A percentile compares a stretch with the other conserved stretches of the same genome.
Evolutionary conservation across 37 sponge, comb jelly and placozoan genomes (phyloP).

Genomic region (Halichondria panicea): DNA sequence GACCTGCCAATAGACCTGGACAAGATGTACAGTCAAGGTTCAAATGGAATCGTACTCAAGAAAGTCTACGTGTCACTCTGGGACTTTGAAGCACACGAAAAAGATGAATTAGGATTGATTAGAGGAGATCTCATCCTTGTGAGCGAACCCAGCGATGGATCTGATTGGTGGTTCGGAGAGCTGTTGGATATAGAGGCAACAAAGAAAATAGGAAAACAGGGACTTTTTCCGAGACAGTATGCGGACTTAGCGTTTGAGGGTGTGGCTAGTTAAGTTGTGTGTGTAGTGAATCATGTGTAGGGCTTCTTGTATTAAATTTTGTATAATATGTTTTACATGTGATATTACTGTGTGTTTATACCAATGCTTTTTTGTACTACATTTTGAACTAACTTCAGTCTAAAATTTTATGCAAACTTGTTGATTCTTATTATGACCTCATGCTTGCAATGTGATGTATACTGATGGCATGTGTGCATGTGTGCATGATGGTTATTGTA

Average conservation of each 20-base stretch:
- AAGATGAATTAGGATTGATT: conserved; percentile 67
- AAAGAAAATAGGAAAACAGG: conserved; percentile 19
- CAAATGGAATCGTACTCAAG: conserved; percentile 49
- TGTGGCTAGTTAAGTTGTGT: not conserved
- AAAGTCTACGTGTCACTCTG: conserved; percentile 79
- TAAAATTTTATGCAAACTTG: not conserved
- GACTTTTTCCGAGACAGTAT: conserved; percentile 63
- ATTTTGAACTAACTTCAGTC: not conserved
- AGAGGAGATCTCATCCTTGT: conserved; percentile 85
- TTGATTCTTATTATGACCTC: not conserved
- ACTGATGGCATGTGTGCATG: not conserved
- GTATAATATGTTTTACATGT: not conserved
- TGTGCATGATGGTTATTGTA: not conserved
- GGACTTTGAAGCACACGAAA: conserved; percentile 65
- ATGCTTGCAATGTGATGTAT: not conserved
- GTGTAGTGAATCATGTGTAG: not conserved
- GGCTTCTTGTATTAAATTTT: not conserved
- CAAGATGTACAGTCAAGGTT: conserved; percentile 24
- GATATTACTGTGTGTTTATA: not conserved
- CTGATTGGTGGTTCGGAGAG: conserved; percentile 86
- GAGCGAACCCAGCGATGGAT: conserved; percentile 12
- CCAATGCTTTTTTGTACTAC: not conserved
- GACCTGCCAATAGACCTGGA: conserved; percentile 54
- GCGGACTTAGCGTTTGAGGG: conserved; percentile 54
- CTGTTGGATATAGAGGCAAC: conserved; percentile 39